These are phyloP conservation scores for Amiota communis DNA, from an alignment of 2,888 invertebrate genomes.

Conservation along the genomic window DNA sequence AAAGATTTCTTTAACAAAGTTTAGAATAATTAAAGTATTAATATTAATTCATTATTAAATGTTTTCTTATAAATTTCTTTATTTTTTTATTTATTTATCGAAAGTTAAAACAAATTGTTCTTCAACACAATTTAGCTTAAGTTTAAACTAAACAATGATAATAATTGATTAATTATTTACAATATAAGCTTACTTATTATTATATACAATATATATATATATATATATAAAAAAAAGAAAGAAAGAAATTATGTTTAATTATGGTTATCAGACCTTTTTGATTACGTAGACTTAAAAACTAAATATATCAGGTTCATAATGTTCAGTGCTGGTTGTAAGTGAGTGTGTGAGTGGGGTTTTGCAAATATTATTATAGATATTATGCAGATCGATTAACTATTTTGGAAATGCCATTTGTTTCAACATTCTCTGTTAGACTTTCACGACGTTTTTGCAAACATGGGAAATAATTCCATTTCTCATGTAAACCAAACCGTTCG, in stretches of 20 bases:
- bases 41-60: no score
- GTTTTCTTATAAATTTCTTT: not conserved
- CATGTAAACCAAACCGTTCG: slow-evolving; percentile 76
- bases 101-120: slow-evolving; percentile 7
- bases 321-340: slow-evolving; percentile 25
- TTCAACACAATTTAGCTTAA: not conserved
- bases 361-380: not conserved
- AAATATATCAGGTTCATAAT: slow-evolving; percentile 39
- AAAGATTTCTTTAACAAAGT: not conserved
- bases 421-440: slow-evolving; percentile 37
- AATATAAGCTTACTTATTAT: slow-evolving; percentile 10
- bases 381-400: not conserved
- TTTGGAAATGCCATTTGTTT: slow-evolving; percentile 53
- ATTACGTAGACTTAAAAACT: slow-evolving; percentile 34
- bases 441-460: slow-evolving; percentile 59
- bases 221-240: slow-evolving; percentile 39
- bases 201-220: slow-evolving; percentile 15
- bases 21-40: slow-evolving; percentile 7
- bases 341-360: not conserved
- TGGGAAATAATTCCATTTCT: slow-evolving; percentile 75
- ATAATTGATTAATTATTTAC: not conserved
- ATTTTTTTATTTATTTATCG: slow-evolving; percentile 4
- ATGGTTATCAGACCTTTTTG: slow-evolving; percentile 58
- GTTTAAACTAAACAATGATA: slow-evolving; percentile 16
- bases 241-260: slow-evolving; percentile 11